phyloP scores from a whole-genome alignment of 2,888 invertebrate genomes.

The Octodonta nipae region DNA sequence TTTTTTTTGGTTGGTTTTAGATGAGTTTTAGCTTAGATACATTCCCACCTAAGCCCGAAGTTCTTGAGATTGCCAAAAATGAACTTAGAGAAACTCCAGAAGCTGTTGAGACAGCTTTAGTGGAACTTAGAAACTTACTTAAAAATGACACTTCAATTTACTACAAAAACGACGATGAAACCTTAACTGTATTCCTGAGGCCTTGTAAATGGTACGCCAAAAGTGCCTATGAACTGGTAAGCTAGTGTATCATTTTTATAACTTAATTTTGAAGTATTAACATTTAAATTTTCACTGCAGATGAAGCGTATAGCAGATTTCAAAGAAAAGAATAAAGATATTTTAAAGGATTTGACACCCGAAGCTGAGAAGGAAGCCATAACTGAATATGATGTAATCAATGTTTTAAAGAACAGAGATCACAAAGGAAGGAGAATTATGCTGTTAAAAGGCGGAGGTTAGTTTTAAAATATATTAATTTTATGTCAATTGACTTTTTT shows the following conservation, averaged over 20 bases:
- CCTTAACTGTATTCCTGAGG: constrained; percentile 63
- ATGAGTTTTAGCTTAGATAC: constrained; percentile 46
- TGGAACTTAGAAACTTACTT: constrained; percentile 48
- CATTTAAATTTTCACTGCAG: too few relatives aligned
- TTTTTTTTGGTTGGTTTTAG: constrained; percentile 13
- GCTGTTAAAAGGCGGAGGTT: constrained; percentile 59
- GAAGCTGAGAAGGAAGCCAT: constrained; percentile 54
- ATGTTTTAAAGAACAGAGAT: constrained; percentile 62
- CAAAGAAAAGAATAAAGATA: constrained; percentile 52
- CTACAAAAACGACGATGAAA: constrained; percentile 58
- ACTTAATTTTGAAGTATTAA: too few relatives aligned
- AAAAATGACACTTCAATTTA: constrained; percentile 51
- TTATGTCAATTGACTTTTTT: too few relatives aligned
- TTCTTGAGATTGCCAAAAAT: constrained; percentile 44
- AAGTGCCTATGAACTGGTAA: constrained; percentile 64
- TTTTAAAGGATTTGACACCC: constrained; percentile 53
- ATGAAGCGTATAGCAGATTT: constrained; percentile 67
- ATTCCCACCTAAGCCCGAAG: constrained; percentile 44
- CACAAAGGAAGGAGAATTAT: constrained; percentile 63
- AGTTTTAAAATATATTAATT: too few relatives aligned
- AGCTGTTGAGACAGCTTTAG: constrained; percentile 45
- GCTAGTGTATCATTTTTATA: too few relatives aligned
- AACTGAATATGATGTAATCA: constrained; percentile 59
- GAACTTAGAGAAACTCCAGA: constrained; percentile 64
- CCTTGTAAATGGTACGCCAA: constrained; percentile 74